These are phyloP conservation scores for Melanostigma gelatinosum DNA, from an alignment of 2,113 vertebrate species.

Conservation along the genomic window DNA sequence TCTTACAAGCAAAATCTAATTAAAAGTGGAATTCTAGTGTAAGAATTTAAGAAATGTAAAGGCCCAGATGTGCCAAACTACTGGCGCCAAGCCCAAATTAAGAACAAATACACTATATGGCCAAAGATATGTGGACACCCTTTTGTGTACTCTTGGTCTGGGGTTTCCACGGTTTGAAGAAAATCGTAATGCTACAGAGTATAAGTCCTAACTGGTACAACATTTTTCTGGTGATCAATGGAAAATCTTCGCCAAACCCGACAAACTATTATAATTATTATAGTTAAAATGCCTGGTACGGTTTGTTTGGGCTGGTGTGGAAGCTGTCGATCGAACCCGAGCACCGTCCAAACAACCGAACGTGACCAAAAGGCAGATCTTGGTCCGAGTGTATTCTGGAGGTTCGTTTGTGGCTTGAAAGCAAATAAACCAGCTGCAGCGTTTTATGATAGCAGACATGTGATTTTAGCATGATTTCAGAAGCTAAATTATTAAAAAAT, in stretches of 20 bases:
- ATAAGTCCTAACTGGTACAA: background rate
- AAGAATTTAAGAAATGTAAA: background rate
- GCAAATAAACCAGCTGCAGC: too few species aligned
- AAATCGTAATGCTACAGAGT: background rate
- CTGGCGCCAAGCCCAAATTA: background rate
- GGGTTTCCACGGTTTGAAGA: background rate
- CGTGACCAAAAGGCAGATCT: too few species aligned
- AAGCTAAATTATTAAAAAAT: background rate
- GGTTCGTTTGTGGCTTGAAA: too few species aligned
- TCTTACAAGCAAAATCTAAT: constrained; percentile 25
- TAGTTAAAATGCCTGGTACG: too few species aligned
- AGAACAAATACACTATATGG: background rate
- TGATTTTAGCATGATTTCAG: background rate
- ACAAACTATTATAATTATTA: too few species aligned
- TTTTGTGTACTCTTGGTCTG: background rate
- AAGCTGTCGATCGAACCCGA: too few species aligned
- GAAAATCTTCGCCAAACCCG: too few species aligned
- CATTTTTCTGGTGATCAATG: background rate
- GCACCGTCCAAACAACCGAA: too few species aligned
- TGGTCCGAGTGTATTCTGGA: too few species aligned
- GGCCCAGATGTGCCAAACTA: background rate
- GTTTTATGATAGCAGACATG: background rate
- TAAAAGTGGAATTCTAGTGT: constrained; percentile 15
- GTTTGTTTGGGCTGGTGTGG: too few species aligned
- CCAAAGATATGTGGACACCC: background rate